Conservation (phyloP, 2,888 invertebrate species). For the Chrysolina americana region DNA sequence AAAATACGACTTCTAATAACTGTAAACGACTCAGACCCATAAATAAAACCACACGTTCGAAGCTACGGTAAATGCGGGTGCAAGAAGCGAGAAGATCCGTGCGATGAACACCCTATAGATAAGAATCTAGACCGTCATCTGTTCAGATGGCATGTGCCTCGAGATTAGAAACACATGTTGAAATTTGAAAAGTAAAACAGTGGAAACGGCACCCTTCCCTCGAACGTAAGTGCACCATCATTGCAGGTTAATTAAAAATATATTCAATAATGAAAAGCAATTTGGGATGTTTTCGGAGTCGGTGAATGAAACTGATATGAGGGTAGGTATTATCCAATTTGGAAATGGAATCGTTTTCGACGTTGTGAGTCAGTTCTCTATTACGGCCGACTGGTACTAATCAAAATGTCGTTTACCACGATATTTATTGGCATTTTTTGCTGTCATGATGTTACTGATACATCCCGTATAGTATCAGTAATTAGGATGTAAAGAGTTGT, state of each 20-base stretch:
- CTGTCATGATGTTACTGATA: no score
- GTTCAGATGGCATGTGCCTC: slow-evolving; percentile 52
- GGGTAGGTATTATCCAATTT: slow-evolving; percentile 46
- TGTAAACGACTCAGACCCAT: background rate
- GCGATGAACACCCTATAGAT: slow-evolving; percentile 46
- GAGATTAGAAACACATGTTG: slow-evolving; percentile 48
- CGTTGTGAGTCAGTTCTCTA: slow-evolving; percentile 29
- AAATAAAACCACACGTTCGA: background rate
- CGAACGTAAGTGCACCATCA: slow-evolving; percentile 47
- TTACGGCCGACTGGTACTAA: background rate
- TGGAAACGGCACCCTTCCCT: slow-evolving; percentile 47
- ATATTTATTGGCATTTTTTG: no score
- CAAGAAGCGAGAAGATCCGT: slow-evolving; percentile 23
- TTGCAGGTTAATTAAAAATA: slow-evolving; percentile 53
- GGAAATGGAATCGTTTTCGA: slow-evolving; percentile 38
- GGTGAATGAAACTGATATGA: slow-evolving; percentile 40
- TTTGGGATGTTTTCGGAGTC: slow-evolving; percentile 35
- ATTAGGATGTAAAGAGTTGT: no score
- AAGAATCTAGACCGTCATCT: slow-evolving; percentile 53
- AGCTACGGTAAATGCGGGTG: slow-evolving; percentile 16
- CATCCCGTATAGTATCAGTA: no score
- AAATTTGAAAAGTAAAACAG: slow-evolving; percentile 39
- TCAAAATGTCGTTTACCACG: slow-evolving; percentile 7
- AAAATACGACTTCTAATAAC: background rate
- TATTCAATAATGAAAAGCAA: slow-evolving; percentile 46